phyloP scores from a whole-genome alignment of 2,888 invertebrate genomes.

The Himalopsyche anomala region DNA sequence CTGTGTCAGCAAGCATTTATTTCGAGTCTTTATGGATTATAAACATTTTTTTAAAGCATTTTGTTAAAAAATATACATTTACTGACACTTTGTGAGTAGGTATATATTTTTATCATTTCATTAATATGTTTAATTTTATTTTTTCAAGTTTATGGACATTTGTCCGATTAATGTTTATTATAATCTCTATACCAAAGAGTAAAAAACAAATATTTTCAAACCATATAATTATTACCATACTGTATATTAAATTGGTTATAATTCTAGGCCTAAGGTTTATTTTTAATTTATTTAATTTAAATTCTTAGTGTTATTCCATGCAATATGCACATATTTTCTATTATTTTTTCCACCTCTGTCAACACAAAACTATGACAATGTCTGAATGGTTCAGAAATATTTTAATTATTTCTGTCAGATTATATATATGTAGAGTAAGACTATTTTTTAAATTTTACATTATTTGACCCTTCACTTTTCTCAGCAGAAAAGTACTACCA shows the following conservation, averaged over 20 bases:
- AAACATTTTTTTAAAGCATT: not conserved
- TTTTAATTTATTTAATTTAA: constrained; percentile 39
- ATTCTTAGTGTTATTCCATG: constrained; percentile 23
- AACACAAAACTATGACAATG: constrained; percentile 33
- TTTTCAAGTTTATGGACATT: constrained; percentile 16
- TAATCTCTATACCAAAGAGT: constrained; percentile 64
- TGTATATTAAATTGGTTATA: constrained; percentile 46
- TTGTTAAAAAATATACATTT: constrained; percentile 24
- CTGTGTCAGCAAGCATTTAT: not conserved
- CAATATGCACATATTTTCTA: constrained; percentile 23
- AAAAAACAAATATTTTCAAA: constrained; percentile 55
- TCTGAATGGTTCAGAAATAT: not conserved
- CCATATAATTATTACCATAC: constrained; percentile 47
- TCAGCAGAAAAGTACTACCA: not conserved
- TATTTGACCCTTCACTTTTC: constrained; percentile 4
- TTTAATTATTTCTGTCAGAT: not conserved
- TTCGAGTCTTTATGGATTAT: not conserved
- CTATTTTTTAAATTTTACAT: not conserved
- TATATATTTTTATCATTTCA: constrained; percentile 25
- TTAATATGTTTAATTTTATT: constrained; percentile 19
- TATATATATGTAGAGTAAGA: not conserved
- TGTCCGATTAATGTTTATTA: constrained; percentile 26
- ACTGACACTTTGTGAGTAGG: not conserved
- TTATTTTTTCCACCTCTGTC: not conserved
- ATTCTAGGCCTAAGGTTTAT: constrained; percentile 24